phyloP scores from a whole-genome alignment of 2,888 invertebrate species.

The Alloscopus bannaensis region DNA sequence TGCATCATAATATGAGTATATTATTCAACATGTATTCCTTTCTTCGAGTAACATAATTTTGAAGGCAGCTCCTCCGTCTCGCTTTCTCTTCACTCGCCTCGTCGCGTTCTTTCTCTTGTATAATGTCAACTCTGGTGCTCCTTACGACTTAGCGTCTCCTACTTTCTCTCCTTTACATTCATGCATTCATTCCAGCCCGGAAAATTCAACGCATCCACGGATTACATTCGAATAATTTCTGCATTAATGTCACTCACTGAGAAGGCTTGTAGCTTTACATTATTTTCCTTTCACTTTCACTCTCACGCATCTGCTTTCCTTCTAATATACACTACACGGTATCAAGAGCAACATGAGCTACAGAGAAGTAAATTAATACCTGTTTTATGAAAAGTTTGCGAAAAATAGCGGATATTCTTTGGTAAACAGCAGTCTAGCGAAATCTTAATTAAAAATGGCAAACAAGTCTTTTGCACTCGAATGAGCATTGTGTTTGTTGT shows the following conservation, averaged over 20 bases:
- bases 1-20: background rate
- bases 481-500: too few relatives aligned
- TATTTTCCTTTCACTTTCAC: background rate
- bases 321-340: too few relatives aligned
- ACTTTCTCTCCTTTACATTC: constrained; percentile 18
- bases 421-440: too few relatives aligned
- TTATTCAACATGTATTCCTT: constrained; percentile 29
- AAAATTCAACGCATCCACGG: constrained; percentile 32
- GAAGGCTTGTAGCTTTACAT: constrained; percentile 18
- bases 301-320: constrained; percentile 3
- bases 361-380: too few relatives aligned
- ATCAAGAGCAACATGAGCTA: too few relatives aligned
- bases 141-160: background rate
- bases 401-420: too few relatives aligned
- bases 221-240: constrained; percentile 56
- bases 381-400: too few relatives aligned
- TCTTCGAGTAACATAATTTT: constrained; percentile 17
- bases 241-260: constrained; percentile 45
- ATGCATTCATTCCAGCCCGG: constrained; percentile 34
- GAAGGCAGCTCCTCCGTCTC: constrained; percentile 12
- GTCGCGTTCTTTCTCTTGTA: constrained; percentile 15
- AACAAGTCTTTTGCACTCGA: too few relatives aligned
- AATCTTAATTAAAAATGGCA: too few relatives aligned
- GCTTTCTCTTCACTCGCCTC: constrained; percentile 24
- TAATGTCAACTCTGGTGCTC: constrained; percentile 21